These are phyloP conservation scores for Drosophila kikkawai DNA, from an alignment of 1,140 invertebrate species.

Conservation along the genomic window DNA sequence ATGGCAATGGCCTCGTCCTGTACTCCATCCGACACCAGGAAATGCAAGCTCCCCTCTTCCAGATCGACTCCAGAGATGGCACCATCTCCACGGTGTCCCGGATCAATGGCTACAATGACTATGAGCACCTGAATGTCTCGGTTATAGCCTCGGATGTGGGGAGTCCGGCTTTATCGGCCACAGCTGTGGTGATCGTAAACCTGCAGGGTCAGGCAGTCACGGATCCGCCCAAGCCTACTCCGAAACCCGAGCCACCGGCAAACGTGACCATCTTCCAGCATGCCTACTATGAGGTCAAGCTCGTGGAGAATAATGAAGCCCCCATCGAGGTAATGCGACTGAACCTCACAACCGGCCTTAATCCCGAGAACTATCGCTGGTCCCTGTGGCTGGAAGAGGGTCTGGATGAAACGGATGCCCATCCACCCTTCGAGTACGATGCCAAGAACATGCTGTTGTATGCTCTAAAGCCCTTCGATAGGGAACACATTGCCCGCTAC, in stretches of 20 bases:
- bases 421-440: constrained; percentile 89
- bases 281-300: constrained; percentile 91
- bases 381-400: constrained; percentile 75
- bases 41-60: constrained; percentile 88
- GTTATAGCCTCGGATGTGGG: constrained; percentile 94
- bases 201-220: constrained; percentile 88
- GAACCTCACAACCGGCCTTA: constrained; percentile 88
- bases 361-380: constrained; percentile 83
- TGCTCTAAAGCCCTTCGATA: constrained; percentile 89
- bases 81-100: constrained; percentile 90
- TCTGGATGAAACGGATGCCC: constrained; percentile 69
- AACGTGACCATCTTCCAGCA: constrained; percentile 88
- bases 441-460: constrained; percentile 90
- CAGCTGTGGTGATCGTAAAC: constrained; percentile 89
- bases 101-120: constrained; percentile 88
- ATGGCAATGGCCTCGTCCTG: constrained; percentile 92
- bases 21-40: constrained; percentile 89
- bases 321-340: constrained; percentile 90
- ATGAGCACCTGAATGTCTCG: constrained; percentile 88
- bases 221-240: constrained; percentile 80
- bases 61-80: constrained; percentile 93
- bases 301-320: constrained; percentile 90
- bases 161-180: constrained; percentile 91
- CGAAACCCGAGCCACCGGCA: constrained; percentile 58
- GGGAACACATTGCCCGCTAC: constrained; percentile 88